These are phyloP conservation scores for Amazona vittata DNA, from an alignment of 2,113 vertebrate genomes.

Conservation along the genomic window DNA sequence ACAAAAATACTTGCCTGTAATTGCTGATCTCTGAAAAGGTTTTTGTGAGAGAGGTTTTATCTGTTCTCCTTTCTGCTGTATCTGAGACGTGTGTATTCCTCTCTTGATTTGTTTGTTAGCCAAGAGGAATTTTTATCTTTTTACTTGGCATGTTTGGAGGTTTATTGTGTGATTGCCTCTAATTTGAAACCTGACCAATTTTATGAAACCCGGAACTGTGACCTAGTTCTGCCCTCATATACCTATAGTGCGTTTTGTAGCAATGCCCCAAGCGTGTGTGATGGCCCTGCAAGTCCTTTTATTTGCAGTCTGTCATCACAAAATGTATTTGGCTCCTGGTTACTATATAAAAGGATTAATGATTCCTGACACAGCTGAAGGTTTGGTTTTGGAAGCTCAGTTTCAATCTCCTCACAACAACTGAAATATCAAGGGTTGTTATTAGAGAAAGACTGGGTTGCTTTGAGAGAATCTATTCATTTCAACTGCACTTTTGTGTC, in stretches of 20 bases:
- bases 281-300: background rate
- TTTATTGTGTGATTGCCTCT: background rate
- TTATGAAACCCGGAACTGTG: background rate
- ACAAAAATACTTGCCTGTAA: conserved; percentile 23
- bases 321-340: background rate
- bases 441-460: background rate
- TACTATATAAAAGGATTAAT: background rate
- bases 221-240: background rate
- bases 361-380: background rate
- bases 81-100: background rate
- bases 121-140: background rate
- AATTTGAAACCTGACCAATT: background rate
- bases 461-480: background rate
- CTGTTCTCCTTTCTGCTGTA: background rate
- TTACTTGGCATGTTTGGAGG: background rate
- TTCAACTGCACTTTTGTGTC: background rate
- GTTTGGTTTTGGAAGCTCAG: background rate
- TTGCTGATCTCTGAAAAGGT: background rate
- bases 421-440: background rate
- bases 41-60: background rate
- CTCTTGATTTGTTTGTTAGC: conserved; percentile 7
- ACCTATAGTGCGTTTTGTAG: background rate
- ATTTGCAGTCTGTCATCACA: background rate
- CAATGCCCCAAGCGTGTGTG: fast-evolving
- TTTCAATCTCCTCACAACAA: background rate